These are phyloP conservation scores for Abrostola triplasia DNA, from an alignment of 2,888 invertebrate genomes.

Conservation along the genomic window DNA sequence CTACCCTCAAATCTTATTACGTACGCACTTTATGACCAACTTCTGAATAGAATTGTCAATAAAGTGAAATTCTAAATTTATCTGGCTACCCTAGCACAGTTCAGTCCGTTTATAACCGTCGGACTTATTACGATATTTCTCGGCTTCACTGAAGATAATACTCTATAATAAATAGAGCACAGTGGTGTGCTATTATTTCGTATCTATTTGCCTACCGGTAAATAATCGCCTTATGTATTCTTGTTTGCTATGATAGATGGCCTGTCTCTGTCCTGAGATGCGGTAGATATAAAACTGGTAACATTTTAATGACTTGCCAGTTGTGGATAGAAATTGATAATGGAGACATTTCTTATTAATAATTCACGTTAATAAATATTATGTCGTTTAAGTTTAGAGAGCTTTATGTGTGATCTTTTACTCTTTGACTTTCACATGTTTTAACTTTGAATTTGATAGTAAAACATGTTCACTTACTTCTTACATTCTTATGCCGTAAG, in stretches of 20 bases:
- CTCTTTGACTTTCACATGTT: constrained; percentile 36
- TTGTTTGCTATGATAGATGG: constrained; percentile 44
- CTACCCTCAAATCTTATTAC: not conserved
- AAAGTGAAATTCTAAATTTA: constrained; percentile 5
- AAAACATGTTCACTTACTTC: too few species aligned
- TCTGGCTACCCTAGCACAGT: constrained; percentile 4
- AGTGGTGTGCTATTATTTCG: constrained; percentile 39
- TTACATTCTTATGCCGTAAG: too few species aligned
- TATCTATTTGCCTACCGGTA: constrained; percentile 53
- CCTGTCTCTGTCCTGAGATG: constrained; percentile 37
- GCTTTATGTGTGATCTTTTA: constrained; percentile 17
- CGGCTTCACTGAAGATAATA: constrained; percentile 25
- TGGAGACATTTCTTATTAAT: constrained; percentile 43
- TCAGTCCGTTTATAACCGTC: constrained; percentile 26
- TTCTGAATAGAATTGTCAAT: not conserved
- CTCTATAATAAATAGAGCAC: constrained; percentile 39
- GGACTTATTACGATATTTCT: constrained; percentile 18
- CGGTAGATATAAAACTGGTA: constrained; percentile 37
- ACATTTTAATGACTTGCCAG: constrained; percentile 43
- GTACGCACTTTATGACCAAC: not conserved
- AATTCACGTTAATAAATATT: constrained; percentile 50
- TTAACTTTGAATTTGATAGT: too few species aligned
- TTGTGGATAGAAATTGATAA: constrained; percentile 48
- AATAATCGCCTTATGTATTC: constrained; percentile 42
- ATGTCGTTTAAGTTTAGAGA: constrained; percentile 11